These are phyloP conservation scores for Trichogramma pretiosum DNA, from an alignment of 1,140 invertebrate genomes.

Conservation along the genomic window DNA sequence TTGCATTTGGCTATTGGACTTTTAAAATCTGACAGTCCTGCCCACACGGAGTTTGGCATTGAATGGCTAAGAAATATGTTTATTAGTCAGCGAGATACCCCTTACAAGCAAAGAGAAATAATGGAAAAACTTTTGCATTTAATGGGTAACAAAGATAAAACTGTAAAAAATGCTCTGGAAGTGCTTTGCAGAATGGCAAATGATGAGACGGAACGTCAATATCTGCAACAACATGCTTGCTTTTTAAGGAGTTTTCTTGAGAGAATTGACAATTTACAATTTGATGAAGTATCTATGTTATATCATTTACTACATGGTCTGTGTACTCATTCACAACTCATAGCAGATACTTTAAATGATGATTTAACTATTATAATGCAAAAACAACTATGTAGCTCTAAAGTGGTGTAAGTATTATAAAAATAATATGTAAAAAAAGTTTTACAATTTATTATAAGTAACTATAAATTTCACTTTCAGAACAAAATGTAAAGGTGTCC, in stretches of 20 bases:
- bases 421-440: not conserved
- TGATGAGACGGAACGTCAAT: slow-evolving; percentile 27
- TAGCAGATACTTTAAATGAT: slow-evolving; percentile 46
- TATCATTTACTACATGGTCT: slow-evolving; percentile 48
- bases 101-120: slow-evolving; percentile 36
- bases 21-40: slow-evolving; percentile 32
- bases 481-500: slow-evolving; percentile 41
- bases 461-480: slow-evolving; percentile 24
- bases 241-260: slow-evolving; percentile 48
- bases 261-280: slow-evolving; percentile 47
- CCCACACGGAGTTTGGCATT: slow-evolving; percentile 32
- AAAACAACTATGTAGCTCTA: slow-evolving; percentile 52
- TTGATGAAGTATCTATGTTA: slow-evolving; percentile 51
- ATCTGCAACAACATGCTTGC: slow-evolving; percentile 36
- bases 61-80: slow-evolving; percentile 39
- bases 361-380: slow-evolving; percentile 54
- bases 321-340: slow-evolving; percentile 37
- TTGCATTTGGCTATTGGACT: slow-evolving; percentile 31
- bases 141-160: slow-evolving; percentile 36
- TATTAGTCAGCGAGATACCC: slow-evolving; percentile 25
- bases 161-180: slow-evolving; percentile 32
- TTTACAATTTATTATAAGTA: not conserved
- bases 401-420: slow-evolving; percentile 34
- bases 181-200: slow-evolving; percentile 34
- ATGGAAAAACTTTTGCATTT: slow-evolving; percentile 33